These are phyloP conservation scores for Microhierax caerulescens DNA, from an alignment of 2,797 vertebrate species.

Conservation along the genomic window DNA sequence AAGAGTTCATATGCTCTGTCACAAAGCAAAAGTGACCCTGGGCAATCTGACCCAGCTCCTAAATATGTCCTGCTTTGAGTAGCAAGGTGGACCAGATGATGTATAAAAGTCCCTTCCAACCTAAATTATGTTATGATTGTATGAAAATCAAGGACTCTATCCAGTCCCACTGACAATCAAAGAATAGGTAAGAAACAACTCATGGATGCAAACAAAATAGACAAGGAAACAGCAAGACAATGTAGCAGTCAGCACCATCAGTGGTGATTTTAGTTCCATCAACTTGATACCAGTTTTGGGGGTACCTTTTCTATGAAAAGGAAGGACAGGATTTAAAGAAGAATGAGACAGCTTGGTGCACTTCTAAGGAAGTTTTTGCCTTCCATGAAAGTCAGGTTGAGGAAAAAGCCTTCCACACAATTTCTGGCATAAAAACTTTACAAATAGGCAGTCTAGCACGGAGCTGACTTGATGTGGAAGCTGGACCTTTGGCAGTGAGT, in stretches of 20 bases:
- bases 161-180: neutral
- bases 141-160: neutral
- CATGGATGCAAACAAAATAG: neutral
- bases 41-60: neutral
- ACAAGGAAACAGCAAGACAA: neutral
- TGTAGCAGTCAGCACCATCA: neutral
- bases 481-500: neutral
- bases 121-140: neutral
- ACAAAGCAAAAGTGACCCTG: neutral
- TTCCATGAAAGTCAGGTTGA: neutral
- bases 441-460: neutral
- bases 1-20: neutral
- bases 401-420: neutral
- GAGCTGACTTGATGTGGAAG: neutral
- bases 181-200: neutral
- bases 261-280: neutral
- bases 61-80: neutral
- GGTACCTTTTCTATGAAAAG: neutral
- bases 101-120: neutral
- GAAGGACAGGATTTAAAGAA: neutral
- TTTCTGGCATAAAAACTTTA: neutral
- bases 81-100: neutral
- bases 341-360: neutral
- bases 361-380: neutral
- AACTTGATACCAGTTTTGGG: neutral